These are phyloP conservation scores for Myotis pilosus DNA, from an alignment of 2,797 vertebrate species.

Conservation along the genomic window DNA sequence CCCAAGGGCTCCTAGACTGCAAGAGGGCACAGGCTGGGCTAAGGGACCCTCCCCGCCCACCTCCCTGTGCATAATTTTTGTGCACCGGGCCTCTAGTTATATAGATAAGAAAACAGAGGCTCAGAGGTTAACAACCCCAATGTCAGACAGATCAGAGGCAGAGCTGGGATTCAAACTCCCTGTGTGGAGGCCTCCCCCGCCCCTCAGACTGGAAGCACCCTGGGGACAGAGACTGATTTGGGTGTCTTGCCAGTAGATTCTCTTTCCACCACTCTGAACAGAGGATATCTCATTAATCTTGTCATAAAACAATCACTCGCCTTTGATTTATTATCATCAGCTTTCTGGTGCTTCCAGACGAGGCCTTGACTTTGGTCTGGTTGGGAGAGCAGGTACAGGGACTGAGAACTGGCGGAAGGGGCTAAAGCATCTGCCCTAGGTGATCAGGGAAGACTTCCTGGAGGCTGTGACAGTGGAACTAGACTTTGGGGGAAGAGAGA, in stretches of 20 bases:
- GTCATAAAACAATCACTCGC: not conserved
- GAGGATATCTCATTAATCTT: not conserved
- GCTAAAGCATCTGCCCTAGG: not conserved
- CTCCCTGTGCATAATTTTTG: rapidly evolving
- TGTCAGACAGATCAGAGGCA: not conserved
- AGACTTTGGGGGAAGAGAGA: not conserved
- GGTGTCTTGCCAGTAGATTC: not conserved
- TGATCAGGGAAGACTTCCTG: not conserved
- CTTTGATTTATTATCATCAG: not conserved
- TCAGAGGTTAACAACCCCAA: not conserved
- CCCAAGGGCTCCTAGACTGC: no score
- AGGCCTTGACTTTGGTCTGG: not conserved
- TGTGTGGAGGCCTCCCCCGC: not conserved
- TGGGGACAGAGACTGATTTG: not conserved
- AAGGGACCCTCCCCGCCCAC: no score
- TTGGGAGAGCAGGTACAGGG: not conserved
- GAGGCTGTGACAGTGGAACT: not conserved
- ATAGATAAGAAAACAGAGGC: not conserved
- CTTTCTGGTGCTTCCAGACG: not conserved
- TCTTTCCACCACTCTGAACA: not conserved
- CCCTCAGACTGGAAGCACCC: not conserved
- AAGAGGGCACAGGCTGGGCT: no score
- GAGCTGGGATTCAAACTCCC: not conserved
- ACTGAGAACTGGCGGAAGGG: not conserved
- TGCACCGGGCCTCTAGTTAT: not conserved